These are phyloP conservation scores for Sphinx pinastri DNA, from an alignment of 2,888 invertebrate species.

Conservation along the genomic window DNA sequence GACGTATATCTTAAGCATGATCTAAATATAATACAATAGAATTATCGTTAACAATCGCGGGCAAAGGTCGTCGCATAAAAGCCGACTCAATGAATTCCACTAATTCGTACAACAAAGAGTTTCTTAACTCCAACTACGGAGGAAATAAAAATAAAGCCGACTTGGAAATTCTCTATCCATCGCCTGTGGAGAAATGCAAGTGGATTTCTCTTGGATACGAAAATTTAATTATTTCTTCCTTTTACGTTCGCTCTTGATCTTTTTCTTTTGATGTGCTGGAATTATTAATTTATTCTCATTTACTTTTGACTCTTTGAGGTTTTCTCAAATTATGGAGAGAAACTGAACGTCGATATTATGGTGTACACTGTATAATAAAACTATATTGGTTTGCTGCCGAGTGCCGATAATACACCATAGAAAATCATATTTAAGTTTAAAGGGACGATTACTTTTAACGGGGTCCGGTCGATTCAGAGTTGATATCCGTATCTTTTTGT, in stretches of 20 bases:
- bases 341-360: too few relatives aligned
- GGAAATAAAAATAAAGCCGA: conserved; percentile 16
- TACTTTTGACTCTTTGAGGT: background rate
- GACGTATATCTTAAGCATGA: conserved; percentile 8
- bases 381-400: too few relatives aligned
- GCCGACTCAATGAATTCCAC: conserved; percentile 17
- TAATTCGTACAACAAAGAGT: conserved; percentile 14
- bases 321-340: too few relatives aligned
- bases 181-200: conserved; percentile 16
- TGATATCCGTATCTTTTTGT: too few relatives aligned
- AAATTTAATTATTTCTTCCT: conserved; percentile 19
- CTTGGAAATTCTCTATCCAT: background rate
- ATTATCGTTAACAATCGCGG: conserved; percentile 19
- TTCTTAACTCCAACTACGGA: conserved; percentile 11
- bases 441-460: too few relatives aligned
- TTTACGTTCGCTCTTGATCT: background rate
- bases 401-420: too few relatives aligned
- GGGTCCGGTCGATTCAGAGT: too few relatives aligned
- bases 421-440: too few relatives aligned
- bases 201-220: conserved; percentile 12
- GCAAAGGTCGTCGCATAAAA: conserved; percentile 21
- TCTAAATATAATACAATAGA: conserved; percentile 26
- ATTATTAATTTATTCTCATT: background rate
- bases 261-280: background rate
- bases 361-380: too few relatives aligned